Percentiles rank a stretch among this genome's conserved stretches.
These are phyloP conservation scores for Saxidomus purpurata DNA, from an alignment of 1,140 invertebrate species.

Conservation along the genomic window DNA sequence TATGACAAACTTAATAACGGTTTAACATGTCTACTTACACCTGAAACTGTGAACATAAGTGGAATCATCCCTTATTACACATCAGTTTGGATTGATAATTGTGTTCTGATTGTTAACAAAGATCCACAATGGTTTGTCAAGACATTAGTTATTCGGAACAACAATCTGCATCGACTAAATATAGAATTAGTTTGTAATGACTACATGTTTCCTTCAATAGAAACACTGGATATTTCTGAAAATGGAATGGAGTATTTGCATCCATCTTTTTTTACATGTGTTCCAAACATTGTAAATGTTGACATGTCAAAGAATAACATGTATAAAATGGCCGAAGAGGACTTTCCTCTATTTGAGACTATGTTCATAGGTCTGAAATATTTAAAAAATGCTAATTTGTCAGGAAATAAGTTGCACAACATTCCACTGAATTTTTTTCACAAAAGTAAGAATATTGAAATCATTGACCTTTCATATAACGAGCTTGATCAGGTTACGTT, in stretches of 20 bases:
- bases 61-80: background rate
- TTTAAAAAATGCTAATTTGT: background rate
- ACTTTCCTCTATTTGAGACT: background rate
- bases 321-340: background rate
- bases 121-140: background rate
- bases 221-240: background rate
- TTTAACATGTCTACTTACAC: background rate
- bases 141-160: background rate
- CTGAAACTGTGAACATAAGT: background rate
- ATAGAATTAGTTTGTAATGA: background rate
- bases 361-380: background rate
- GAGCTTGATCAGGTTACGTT: background rate
- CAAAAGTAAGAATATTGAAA: background rate
- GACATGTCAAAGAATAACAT: constrained; percentile 10
- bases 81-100: background rate
- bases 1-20: background rate
- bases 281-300: background rate
- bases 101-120: background rate
- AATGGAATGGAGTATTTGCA: constrained; percentile 32
- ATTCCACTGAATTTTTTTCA: background rate
- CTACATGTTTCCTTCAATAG: background rate
- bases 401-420: background rate
- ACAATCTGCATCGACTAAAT: background rate
- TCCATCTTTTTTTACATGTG: background rate
- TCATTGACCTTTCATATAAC: constrained; percentile 1